phyloP scores from a whole-genome alignment of 2,113 vertebrate genomes.

The Girardinichthys multiradiatus region DNA sequence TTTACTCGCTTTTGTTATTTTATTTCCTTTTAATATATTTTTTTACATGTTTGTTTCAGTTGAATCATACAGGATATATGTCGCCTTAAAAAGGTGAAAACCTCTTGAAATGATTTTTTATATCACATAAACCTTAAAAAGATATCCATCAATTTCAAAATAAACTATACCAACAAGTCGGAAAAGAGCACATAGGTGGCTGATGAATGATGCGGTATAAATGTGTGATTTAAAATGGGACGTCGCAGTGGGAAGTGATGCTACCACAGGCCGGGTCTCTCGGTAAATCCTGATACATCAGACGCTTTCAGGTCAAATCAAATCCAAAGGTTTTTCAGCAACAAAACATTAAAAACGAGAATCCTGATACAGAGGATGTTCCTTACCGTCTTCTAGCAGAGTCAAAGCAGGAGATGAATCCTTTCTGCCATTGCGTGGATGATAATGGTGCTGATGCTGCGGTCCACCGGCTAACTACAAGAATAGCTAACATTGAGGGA shows the following conservation, averaged over 20 bases:
- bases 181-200: neutral
- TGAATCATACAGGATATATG: too few relatives aligned
- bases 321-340: neutral
- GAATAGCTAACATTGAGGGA: conserved; percentile 59
- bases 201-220: neutral
- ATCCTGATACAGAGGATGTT: too few relatives aligned
- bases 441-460: conserved; percentile 46
- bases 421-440: conserved; percentile 24
- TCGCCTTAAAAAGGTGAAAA: neutral
- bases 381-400: neutral
- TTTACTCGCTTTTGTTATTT: too few relatives aligned
- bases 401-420: neutral
- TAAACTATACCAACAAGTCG: neutral
- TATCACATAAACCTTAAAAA: neutral
- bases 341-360: neutral
- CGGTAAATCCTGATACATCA: neutral
- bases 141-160: neutral
- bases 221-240: neutral
- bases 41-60: too few relatives aligned
- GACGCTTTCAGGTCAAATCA: conserved; percentile 22
- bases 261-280: neutral
- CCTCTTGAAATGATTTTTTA: neutral
- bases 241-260: neutral
- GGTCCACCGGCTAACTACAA: conserved; percentile 38
- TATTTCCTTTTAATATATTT: too few relatives aligned